Evolutionary conservation across 2,888 invertebrate species (phyloP).

Genomic region (Leucophenga montana): DNA sequence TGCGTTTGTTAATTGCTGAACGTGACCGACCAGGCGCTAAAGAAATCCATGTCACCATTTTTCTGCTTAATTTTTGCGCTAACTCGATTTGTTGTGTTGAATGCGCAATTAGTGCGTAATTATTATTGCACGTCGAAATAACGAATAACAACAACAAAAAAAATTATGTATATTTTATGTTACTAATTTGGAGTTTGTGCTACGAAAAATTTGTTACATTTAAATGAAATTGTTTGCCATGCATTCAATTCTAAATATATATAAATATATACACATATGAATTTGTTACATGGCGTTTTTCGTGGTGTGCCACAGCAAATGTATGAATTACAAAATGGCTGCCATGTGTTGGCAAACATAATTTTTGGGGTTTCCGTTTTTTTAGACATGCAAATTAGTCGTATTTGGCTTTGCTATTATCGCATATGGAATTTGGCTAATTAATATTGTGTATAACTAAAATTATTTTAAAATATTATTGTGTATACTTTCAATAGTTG

Average conservation of each 20-base stretch:
- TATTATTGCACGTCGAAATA: slow-evolving; percentile 41
- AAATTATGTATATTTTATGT: slow-evolving; percentile 12
- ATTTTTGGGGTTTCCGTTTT: background rate
- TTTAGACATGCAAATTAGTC: background rate
- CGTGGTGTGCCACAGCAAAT: slow-evolving; percentile 30
- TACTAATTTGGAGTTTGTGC: slow-evolving; percentile 9
- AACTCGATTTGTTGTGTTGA: slow-evolving; percentile 3
- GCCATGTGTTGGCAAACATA: slow-evolving; percentile 13
- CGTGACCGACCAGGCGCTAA: slow-evolving; percentile 45
- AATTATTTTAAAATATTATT: background rate
- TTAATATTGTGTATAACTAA: slow-evolving; percentile 10
- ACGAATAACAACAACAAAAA: slow-evolving; percentile 21
- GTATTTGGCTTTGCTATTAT: background rate
- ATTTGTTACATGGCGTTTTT: slow-evolving; percentile 19
- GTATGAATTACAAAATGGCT: slow-evolving; percentile 33
- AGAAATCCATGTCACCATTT: background rate
- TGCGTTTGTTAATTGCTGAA: slow-evolving; percentile 66
- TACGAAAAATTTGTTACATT: background rate
- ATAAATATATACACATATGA: too few species aligned
- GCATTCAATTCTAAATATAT: slow-evolving; percentile 37
- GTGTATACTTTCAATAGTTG: too few species aligned
- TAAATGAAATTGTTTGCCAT: slow-evolving; percentile 27
- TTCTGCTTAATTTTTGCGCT: slow-evolving; percentile 13
- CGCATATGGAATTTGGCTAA: background rate
- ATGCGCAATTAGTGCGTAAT: slow-evolving; percentile 57